Evolutionary conservation across 2,113 vertebrate genomes (phyloP).

Genomic region (Leuciscus idus): DNA sequence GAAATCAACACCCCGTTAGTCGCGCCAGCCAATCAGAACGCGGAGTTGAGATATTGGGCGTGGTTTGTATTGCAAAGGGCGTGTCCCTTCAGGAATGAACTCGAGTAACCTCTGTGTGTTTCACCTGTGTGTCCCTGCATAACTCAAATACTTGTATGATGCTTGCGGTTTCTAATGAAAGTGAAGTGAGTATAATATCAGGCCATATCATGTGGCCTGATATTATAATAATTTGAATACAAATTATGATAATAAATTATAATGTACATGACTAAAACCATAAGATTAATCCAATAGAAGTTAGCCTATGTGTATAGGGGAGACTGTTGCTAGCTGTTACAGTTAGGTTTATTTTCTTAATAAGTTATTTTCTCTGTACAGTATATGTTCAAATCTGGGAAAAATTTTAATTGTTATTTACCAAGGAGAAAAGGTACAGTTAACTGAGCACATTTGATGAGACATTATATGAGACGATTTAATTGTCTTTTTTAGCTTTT

Average conservation of each 20-base stretch:
- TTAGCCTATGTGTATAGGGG: background rate
- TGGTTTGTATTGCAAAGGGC: constrained; percentile 42
- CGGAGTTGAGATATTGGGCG: background rate
- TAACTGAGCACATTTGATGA: too few relatives aligned
- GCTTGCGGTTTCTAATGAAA: background rate
- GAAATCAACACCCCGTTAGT: constrained; percentile 68
- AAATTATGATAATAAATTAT: background rate
- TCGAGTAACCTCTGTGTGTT: constrained; percentile 51
- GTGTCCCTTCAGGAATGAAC: constrained; percentile 53
- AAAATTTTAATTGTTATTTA: too few relatives aligned
- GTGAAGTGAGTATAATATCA: too few relatives aligned
- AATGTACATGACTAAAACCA: background rate
- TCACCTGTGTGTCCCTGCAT: constrained; percentile 10
- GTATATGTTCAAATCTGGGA: background rate
- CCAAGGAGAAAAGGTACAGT: too few relatives aligned
- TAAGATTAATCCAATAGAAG: background rate
- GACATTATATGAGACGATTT: background rate
- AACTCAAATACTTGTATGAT: background rate
- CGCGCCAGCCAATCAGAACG: constrained; percentile 37
- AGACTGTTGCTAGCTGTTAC: background rate
- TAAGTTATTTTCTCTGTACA: background rate
- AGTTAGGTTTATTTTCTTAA: background rate
- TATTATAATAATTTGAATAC: background rate
- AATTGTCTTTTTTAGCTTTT: background rate
- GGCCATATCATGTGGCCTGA: background rate